These are phyloP conservation scores for Ylistrum balloti DNA, from an alignment of 1,140 invertebrate species.

Conservation along the genomic window DNA sequence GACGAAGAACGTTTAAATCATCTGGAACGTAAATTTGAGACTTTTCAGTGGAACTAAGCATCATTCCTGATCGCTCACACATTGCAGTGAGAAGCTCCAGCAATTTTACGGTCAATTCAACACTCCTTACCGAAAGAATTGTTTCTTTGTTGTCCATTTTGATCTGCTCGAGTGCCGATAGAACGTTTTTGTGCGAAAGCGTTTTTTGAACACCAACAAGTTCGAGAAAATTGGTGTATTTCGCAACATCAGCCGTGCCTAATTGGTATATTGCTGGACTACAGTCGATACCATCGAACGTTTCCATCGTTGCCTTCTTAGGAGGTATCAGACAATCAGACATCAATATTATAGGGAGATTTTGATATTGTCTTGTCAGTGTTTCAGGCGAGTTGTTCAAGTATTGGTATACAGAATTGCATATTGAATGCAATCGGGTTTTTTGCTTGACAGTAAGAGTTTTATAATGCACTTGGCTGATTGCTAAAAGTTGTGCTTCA, in stretches of 20 bases:
- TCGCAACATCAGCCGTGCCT: background rate
- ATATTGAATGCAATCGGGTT: background rate
- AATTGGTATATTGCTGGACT: background rate
- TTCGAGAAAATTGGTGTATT: background rate
- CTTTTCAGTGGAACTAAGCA: background rate
- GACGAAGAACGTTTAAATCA: constrained; percentile 38
- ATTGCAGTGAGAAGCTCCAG: background rate
- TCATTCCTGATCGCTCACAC: background rate
- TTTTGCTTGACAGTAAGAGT: background rate
- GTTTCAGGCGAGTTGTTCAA: background rate
- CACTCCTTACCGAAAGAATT: background rate
- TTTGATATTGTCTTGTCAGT: background rate
- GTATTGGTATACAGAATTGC: background rate
- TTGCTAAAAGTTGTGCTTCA: background rate
- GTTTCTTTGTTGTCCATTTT: background rate
- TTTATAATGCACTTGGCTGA: background rate
- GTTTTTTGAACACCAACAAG: background rate
- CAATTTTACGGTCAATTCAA: background rate
- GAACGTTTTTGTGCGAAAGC: background rate
- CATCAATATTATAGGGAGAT: background rate
- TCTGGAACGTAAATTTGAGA: constrained; percentile 62
- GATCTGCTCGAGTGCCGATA: background rate
- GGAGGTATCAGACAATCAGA: background rate
- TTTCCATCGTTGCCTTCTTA: background rate
- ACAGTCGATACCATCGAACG: background rate